phyloP scores from a whole-genome alignment of 2,888 invertebrate species.

The Geophilus truncorum region DNA sequence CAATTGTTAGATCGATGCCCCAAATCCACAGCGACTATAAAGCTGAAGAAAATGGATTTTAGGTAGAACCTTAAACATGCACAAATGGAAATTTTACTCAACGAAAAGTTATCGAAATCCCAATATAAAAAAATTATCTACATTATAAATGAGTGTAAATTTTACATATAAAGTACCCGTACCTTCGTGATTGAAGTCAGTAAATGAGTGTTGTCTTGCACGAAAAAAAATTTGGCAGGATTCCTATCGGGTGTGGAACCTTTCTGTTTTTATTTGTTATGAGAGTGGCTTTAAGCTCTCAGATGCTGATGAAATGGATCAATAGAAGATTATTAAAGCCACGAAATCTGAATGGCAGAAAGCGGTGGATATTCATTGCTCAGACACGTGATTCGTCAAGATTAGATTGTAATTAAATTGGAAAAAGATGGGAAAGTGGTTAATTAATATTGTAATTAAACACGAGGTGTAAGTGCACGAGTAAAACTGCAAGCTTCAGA shows the following conservation, averaged over 20 bases:
- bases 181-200: too few relatives aligned
- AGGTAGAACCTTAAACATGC: too few relatives aligned
- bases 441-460: not conserved
- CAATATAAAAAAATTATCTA: too few relatives aligned
- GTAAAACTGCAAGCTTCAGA: not conserved
- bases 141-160: too few relatives aligned
- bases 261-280: not conserved
- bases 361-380: not conserved
- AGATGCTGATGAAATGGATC: not conserved
- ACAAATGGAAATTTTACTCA: too few relatives aligned
- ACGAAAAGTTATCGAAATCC: too few relatives aligned
- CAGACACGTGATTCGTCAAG: not conserved
- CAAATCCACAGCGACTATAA: too few relatives aligned
- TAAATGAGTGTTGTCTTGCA: too few relatives aligned
- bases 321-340: not conserved
- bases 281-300: not conserved
- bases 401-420: not conserved
- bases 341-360: not conserved
- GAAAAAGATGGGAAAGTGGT: not conserved
- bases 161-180: too few relatives aligned
- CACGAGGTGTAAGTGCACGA: not conserved
- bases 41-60: too few relatives aligned
- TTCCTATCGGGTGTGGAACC: not conserved
- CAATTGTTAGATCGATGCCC: too few relatives aligned
- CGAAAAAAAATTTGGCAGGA: not conserved